A percentile compares a stretch with the other conserved stretches of the same genome.
phyloP scores from a whole-genome alignment of 2,888 invertebrate genomes.

The Coenonympha arcania region DNA sequence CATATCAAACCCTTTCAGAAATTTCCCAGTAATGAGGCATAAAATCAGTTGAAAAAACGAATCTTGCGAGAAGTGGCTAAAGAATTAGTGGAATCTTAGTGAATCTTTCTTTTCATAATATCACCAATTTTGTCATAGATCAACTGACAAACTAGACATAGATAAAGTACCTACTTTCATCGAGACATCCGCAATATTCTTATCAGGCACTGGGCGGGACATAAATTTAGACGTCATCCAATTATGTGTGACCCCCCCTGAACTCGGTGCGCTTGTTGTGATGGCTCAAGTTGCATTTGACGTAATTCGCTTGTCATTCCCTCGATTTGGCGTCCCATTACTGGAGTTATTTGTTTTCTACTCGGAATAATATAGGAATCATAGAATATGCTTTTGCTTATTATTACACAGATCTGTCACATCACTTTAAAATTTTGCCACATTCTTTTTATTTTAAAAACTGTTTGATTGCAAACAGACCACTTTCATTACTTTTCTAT shows the following conservation, averaged over 20 bases:
- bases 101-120: no score
- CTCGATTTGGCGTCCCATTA: constrained; percentile 43
- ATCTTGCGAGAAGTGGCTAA: no score
- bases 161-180: constrained; percentile 5
- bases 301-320: constrained; percentile 35
- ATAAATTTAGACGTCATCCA: constrained; percentile 23
- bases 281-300: constrained; percentile 39
- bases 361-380: no score
- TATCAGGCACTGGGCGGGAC: constrained; percentile 21
- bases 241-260: constrained; percentile 22
- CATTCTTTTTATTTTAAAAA: no score
- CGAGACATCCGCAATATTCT: constrained; percentile 18
- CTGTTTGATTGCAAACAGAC: no score
- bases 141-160: constrained; percentile 16
- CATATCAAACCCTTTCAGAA: no score
- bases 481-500: no score
- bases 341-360: constrained; percentile 44
- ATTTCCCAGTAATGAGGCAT: no score
- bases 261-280: constrained; percentile 15
- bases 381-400: no score
- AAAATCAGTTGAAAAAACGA: no score
- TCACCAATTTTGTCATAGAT: constrained; percentile 12
- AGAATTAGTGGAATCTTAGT: no score
- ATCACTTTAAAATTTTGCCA: no score
- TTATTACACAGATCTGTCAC: background rate